phyloP scores from a whole-genome alignment of 2,113 vertebrate species.

The Merops nubicus region DNA sequence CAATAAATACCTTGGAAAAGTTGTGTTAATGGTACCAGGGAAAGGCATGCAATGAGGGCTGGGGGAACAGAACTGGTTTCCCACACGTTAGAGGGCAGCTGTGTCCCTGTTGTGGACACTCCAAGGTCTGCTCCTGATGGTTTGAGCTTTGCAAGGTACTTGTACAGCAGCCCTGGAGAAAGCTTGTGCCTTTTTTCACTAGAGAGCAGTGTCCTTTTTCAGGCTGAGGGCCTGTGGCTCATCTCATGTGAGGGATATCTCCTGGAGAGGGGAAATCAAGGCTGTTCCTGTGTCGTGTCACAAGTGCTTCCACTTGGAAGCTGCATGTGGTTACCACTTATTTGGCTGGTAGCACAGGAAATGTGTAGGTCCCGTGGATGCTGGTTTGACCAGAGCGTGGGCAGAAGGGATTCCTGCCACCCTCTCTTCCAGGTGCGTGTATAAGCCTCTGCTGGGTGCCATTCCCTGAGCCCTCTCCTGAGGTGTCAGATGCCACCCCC shows the following conservation, averaged over 20 bases:
- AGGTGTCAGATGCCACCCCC: background rate
- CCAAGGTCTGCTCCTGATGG: background rate
- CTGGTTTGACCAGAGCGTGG: background rate
- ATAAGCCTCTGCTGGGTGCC: background rate
- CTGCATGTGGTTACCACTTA: background rate
- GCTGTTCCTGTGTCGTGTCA: background rate
- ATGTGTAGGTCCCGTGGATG: accelerated
- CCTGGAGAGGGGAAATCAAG: background rate
- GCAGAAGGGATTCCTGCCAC: background rate
- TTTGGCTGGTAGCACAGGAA: background rate
- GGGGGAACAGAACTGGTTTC: background rate
- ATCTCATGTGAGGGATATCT: background rate
- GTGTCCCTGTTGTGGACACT: background rate
- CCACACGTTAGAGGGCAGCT: background rate
- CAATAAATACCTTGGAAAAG: background rate
- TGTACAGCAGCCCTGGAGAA: background rate
- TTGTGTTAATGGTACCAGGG: background rate
- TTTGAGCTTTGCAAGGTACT: background rate
- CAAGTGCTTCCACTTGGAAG: background rate
- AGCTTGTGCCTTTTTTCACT: background rate
- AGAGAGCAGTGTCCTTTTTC: background rate
- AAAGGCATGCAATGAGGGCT: background rate
- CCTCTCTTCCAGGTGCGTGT: background rate
- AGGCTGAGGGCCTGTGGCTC: background rate
- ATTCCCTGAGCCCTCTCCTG: background rate